Evolutionary conservation across 2,113 vertebrate genomes (phyloP).

Genomic region (Psephotus haematonotus): DNA sequence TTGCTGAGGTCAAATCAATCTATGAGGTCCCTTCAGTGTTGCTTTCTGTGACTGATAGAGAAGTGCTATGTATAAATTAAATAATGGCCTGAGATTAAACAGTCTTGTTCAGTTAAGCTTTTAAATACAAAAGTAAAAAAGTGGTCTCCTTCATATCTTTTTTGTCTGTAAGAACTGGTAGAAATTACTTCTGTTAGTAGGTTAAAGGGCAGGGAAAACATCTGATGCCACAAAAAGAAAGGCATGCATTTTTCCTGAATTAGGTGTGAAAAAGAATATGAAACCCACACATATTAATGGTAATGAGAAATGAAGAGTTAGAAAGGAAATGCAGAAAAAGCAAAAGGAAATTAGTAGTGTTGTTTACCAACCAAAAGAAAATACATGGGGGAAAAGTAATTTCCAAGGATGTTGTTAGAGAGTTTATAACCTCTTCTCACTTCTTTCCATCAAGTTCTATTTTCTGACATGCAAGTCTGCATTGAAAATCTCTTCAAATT

Average conservation of each 20-base stretch:
- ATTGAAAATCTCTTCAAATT: neutral
- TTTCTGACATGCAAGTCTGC: neutral
- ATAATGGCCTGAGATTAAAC: neutral
- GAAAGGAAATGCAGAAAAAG: neutral
- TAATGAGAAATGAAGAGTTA: neutral
- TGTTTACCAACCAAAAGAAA: slow-evolving; percentile 4
- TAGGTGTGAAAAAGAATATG: neutral
- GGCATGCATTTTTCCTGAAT: neutral
- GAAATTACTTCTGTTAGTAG: neutral
- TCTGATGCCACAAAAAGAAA: neutral
- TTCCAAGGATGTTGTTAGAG: neutral
- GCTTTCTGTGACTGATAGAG: neutral
- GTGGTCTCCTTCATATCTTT: neutral
- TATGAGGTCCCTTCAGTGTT: neutral
- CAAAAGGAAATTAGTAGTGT: neutral
- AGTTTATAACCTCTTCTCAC: neutral
- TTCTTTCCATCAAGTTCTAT: neutral
- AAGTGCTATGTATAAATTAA: neutral
- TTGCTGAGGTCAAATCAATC: neutral
- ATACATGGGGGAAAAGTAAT: neutral
- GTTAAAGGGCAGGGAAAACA: neutral
- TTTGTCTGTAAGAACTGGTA: neutral
- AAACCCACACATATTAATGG: neutral
- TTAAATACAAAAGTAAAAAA: neutral
- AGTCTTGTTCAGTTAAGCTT: neutral